Base-by-base conservation (phyloP, 2,888 invertebrate genomes). In the Lordiphosa andalusiaca region DNA sequence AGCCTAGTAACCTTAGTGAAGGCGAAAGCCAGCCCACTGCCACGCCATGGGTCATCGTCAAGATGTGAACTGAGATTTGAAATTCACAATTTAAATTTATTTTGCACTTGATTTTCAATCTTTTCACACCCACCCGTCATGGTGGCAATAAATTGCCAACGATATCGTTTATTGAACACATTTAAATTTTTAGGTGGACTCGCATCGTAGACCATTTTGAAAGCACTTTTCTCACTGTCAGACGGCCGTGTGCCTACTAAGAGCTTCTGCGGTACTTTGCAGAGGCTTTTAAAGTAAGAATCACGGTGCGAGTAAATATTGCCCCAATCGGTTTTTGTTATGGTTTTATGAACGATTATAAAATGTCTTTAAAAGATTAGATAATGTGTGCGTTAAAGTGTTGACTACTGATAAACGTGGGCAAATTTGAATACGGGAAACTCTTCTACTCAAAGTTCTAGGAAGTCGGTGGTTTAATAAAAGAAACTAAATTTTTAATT, bases 1-100 rank as follows among this genome's bases (percentile, higher is more conserved):
- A 85, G 36, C 71, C 69, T 5, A 88, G 67, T 12, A 69, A 60
- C 0, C 74, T 69, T 4, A 88, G 51, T 2, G 83, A 69, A 2
- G 88, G 88, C 3, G 87, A 80, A n/a, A 85, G 41, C 88, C 88
- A 88, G 23, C 87, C 88, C 6, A 85, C 59, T 2, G 69, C 73
- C 10, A 82, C 62, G 21, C 88, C 88, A 64, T 88, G 88, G 2
- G 82, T 67, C 16, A 88, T 57, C 12, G 86, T 74, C 58, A 88
- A 74, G 9, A 88, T 69, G 55, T 88, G 86, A 38, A 82, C 88
- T 88, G 42, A 5, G n/a, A 40, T 37, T 38, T 12, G 6, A 21
- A 13, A 10, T n/a, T 30, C 30, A 30, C 9, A 9, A 3, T 6
- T 9, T n/a, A n/a, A 12, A 21, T 10, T 4, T 6, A 33, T 3